A percentile compares a stretch with the other conserved stretches of the same genome.
phyloP scores from a whole-genome alignment of 2,113 vertebrate species.

The Sceloporus tristichus region DNA sequence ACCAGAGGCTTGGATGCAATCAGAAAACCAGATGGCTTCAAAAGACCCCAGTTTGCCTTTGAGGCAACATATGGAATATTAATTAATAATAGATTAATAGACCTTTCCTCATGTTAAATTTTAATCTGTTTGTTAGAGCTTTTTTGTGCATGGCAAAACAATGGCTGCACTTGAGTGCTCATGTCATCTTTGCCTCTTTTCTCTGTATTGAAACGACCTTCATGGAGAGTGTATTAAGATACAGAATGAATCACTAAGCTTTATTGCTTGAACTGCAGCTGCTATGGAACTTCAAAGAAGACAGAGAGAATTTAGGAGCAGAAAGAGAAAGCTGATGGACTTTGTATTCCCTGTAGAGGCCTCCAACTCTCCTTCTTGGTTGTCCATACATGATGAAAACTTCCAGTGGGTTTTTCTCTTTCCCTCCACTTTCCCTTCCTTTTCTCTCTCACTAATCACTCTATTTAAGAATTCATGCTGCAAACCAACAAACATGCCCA shows the following conservation, averaged over 20 bases:
- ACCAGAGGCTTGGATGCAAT: constrained; percentile 32
- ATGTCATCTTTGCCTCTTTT: background rate
- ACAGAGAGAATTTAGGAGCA: rapidly evolving
- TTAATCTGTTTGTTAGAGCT: constrained; percentile 55
- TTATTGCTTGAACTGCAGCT: background rate
- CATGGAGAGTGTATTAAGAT: background rate
- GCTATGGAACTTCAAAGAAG: background rate
- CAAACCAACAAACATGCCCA: background rate
- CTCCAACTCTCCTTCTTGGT: background rate
- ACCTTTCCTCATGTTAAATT: constrained; percentile 55
- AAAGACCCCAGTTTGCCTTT: constrained; percentile 56
- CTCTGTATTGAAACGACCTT: constrained; percentile 5
- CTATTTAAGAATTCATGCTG: background rate
- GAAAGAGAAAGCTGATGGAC: background rate
- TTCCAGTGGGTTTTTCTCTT: background rate
- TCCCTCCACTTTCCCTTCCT: background rate
- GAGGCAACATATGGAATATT: constrained; percentile 61
- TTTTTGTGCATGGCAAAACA: constrained; percentile 29
- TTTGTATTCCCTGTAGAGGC: background rate
- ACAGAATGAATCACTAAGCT: background rate
- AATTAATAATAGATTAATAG: constrained; percentile 77
- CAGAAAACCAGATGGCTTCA: constrained; percentile 68
- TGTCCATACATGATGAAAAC: background rate
- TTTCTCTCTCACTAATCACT: background rate
- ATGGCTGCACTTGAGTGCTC: background rate